Base-by-base conservation (phyloP, 2,113 vertebrate genomes). In the Chrysemys picta region DNA sequence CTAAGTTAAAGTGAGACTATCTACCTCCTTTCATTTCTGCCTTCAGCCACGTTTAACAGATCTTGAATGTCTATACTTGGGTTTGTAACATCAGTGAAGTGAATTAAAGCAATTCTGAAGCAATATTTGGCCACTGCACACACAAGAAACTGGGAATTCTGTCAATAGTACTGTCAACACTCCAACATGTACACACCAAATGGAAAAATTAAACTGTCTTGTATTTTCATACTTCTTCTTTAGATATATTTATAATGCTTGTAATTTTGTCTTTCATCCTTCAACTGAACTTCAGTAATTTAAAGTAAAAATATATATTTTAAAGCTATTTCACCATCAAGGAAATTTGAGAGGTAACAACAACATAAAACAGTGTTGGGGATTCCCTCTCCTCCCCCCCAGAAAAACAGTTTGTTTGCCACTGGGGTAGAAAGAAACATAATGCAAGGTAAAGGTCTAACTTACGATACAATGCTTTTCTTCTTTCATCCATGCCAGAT, bases 41-140 rank as follows among this genome's bases (percentile, higher is more conserved):
- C 38, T 92, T 19, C 35, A 93, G 81, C 5, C 54, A 89, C 10
- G 82, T 80, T 92, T 53, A 91, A 75, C 21, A 62, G 52, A 89
- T 84, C 42, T 10, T 42, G 17, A 81, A n/a, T 79, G 21, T 22
- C n/a, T 72, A 38, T 72, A 38, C 65, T 72, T 38, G n/a, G 65
- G n/a, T 72, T 72, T 72, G 65, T 72, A 72, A 38, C n/a, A 72
- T 50, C 83, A 79, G 84, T 11, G 8, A 38, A 76, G 57, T n/a
- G 82, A 93, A 90, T 6, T 2, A 2, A 29, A n/a, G 0, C 0
- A 16, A 47, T 35, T 76, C 47, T 52, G 13, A 3, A 93, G 35
- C 22, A 78, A 47, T 47, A 11, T 78, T 78, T 78, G 45, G 42
- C 75, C 75, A 38, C 12, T 27, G 22, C 25, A 7, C 42, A 45